Conservation (phyloP, 1,140 invertebrate genomes). For the Euura saliciscinereae region DNA sequence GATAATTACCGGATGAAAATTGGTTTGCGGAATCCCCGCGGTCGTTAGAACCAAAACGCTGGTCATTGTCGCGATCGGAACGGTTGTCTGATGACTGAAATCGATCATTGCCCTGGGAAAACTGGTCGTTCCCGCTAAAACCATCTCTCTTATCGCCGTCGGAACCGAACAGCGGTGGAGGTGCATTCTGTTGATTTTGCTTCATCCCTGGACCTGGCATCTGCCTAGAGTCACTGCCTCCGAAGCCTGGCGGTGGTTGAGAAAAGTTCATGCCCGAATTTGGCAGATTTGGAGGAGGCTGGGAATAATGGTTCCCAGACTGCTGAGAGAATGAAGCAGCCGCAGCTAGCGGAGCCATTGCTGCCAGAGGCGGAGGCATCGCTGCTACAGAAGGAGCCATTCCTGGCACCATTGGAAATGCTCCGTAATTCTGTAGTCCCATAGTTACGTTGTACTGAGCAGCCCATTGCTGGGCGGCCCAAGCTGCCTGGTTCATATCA, state of each 20-base stretch:
- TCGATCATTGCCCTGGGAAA: neutral
- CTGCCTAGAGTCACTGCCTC: constrained; percentile 11
- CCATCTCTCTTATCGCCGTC: constrained; percentile 20
- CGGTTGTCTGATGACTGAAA: neutral
- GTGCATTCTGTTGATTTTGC: neutral
- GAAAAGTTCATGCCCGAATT: constrained; percentile 32
- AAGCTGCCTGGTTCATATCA: constrained; percentile 41
- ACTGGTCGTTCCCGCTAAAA: constrained; percentile 16
- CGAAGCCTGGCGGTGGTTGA: constrained; percentile 38
- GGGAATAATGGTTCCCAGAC: constrained; percentile 30
- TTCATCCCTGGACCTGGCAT: neutral
- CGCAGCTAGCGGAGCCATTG: constrained; percentile 9
- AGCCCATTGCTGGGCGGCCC: constrained; percentile 51
- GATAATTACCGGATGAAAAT: constrained; percentile 6
- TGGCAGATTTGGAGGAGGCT: constrained; percentile 39
- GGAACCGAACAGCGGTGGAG: constrained; percentile 19
- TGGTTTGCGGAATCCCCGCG: constrained; percentile 16
- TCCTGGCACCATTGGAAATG: constrained; percentile 13
- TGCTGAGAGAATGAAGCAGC: constrained; percentile 27
- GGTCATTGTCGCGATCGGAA: constrained; percentile 14
- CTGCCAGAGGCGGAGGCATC: constrained; percentile 4
- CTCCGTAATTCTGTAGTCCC: constrained; percentile 14
- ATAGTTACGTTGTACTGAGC: constrained; percentile 44
- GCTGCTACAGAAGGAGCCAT: constrained; percentile 22
- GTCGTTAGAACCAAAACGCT: constrained; percentile 13